These are phyloP conservation scores for Auanema sp. DNA, from an alignment of 2,888 invertebrate genomes.

Conservation along the genomic window DNA sequence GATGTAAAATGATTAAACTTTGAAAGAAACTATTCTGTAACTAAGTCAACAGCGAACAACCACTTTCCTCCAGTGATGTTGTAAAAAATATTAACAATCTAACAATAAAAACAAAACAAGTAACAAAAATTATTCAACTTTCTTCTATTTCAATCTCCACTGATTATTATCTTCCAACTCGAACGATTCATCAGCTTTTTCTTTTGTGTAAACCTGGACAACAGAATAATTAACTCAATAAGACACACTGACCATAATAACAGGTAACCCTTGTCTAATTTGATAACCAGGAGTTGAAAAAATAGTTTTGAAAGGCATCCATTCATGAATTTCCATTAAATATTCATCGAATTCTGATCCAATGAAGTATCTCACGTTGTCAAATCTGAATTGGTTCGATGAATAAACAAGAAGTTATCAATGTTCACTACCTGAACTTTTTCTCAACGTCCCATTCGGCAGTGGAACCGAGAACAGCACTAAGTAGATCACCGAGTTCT, in stretches of 20 bases:
- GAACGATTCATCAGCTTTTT: constrained; percentile 13
- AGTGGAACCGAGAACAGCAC: constrained; percentile 67
- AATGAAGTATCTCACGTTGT: constrained; percentile 53
- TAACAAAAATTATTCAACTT: constrained; percentile 5
- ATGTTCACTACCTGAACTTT: constrained; percentile 69
- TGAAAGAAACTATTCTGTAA: too few species aligned
- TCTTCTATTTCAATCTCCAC: neutral
- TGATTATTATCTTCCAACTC: neutral
- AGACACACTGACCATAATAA: constrained; percentile 42
- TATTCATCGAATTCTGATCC: constrained; percentile 44
- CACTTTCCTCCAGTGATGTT: too few species aligned
- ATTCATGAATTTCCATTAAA: constrained; percentile 44
- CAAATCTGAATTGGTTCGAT: constrained; percentile 32
- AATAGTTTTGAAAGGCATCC: constrained; percentile 35
- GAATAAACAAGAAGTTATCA: constrained; percentile 8
- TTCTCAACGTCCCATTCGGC: constrained; percentile 76
- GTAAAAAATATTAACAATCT: neutral
- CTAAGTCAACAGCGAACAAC: too few species aligned
- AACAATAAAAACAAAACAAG: constrained; percentile 11
- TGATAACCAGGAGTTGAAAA: constrained; percentile 34
- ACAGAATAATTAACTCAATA: neutral
- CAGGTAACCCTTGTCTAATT: constrained; percentile 53
- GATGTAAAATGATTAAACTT: too few species aligned
- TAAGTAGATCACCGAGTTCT: constrained; percentile 70
- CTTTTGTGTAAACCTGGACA: constrained; percentile 19